Evolutionary conservation across 2,888 invertebrate species (phyloP), one percentile per base, ranked within the genome.

Genomic region (Lomographa bimaculata): DNA sequence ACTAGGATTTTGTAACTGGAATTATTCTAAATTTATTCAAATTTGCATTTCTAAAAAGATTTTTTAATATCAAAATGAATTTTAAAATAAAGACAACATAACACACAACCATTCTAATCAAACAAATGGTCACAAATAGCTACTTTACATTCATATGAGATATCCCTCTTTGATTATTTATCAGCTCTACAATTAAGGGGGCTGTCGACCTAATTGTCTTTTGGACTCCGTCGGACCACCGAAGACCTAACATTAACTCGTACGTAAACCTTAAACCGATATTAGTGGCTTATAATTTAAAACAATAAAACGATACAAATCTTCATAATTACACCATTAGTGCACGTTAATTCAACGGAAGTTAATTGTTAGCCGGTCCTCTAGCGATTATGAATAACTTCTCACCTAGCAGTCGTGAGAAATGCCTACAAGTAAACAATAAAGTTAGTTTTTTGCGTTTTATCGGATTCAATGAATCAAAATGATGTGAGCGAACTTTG

Each of bases 371-470:
- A 65, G 66, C 67, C 54, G 58, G 64, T 68, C 65, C 60, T 57
- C 57, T 59, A 63, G 64, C 54, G 61, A 71, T 76, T 70, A 65
- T 66, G 69, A 73, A 69, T 71, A 71, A 68, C 62, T 77, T 80
- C 76, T 76, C 80, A 77, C 70, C 69, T 73, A 28, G 52, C 60
- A 52, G 59, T 53, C 79, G 83, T 86, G 85, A 72, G 85, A 79
- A 76, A 64, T 62, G 55, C 53, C 47, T 57, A 57, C 59, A 54
- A 30, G 33, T 39, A 56, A 55, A 72, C 68, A 73, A 71, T 67
- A 60, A 56, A 47, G 46, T 65, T 18, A 26, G 24, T 32, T 43
- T 75, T 77, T 72, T 74, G 61, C 60, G 40, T 59, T 39, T 65
- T 69, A 73, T 75, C 73, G 61, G 71, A 75, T 71, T 70, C 60